Evolutionary conservation across 2,888 invertebrate species (phyloP), one percentile per base, ranked within the genome.

Genomic region (Aphodius sticticus): DNA sequence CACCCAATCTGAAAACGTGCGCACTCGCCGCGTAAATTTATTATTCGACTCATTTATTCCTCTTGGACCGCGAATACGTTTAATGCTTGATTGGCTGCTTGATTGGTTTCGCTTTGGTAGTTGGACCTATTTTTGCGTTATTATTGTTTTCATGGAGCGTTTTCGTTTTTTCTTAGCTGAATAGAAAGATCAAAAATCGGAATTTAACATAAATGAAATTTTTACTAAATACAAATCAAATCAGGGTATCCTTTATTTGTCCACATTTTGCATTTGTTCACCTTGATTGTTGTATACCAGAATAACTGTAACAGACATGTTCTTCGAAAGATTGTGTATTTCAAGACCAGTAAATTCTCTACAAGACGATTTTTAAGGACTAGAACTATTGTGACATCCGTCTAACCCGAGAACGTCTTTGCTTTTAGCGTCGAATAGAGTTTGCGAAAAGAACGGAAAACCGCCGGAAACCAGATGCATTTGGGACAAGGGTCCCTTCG

Each of bases 401-500:
- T 53, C 12, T 53, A 12, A 53, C 53, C 53, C 53, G 12, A 53
- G 9, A 26, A 7, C 53, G 7, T 53, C 1, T 53, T 53, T 53
- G 53, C 53, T 53, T 53, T 53, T 53, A 53, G 53, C 12, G 53
- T 53, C 53, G 53, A 53, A 53, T 12, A 53, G 53, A 53, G 53
- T 53, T 53, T 7, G 6, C 53, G 53, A 53, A 53, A 53, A 53
- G 53, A 53, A 12, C 53, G 53, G 53, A 74, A 26, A 74, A 74
- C 36, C 15, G 37, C 74, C 74, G 74, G 37, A 16, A 15, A 37
- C 82, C 80, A 82, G 84, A 84, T 83, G 84, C 86, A 86, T 86
- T 82, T 86, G 86, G 84, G 86, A 87, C 86, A 87, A 87, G 86
- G 84, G 86, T 83, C 84, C 86, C 72, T 85, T 83, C 84, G 84